Evolutionary conservation across 2,888 invertebrate species (phyloP).

Genomic region (Alentia gelatinosa): DNA sequence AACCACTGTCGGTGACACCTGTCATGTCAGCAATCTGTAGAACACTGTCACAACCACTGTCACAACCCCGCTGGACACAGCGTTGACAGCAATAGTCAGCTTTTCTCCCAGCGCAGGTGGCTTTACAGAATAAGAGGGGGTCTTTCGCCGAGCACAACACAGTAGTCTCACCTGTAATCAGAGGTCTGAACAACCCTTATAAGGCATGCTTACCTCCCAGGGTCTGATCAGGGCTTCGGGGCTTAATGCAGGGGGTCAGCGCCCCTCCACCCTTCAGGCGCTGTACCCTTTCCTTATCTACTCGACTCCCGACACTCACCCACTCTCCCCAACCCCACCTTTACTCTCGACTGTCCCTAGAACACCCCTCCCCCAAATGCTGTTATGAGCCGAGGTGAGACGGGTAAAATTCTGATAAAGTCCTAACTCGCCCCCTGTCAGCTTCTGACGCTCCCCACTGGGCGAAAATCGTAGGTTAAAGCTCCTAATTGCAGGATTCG

Average conservation of each 20-base stretch:
- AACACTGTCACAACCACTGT: slow-evolving; percentile 17
- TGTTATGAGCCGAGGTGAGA: not conserved
- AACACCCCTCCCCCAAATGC: not conserved
- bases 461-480: not conserved
- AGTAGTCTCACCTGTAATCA: not conserved
- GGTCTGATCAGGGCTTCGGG: not conserved
- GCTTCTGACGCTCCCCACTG: not conserved
- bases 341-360: not conserved
- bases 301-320: too few species aligned
- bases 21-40: slow-evolving; percentile 16
- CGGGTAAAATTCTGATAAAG: slow-evolving; percentile 3
- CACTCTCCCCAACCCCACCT: not conserved
- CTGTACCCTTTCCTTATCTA: too few species aligned
- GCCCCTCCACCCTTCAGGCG: not conserved
- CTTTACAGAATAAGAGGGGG: too few species aligned
- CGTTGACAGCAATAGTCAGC: not conserved
- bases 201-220: not conserved
- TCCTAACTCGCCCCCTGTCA: slow-evolving; percentile 16
- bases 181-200: not conserved
- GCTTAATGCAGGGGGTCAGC: too few species aligned
- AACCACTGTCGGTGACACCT: not conserved
- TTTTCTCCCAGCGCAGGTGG: not conserved
- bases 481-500: slow-evolving; percentile 31
- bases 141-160: not conserved
- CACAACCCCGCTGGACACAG: not conserved